Conservation (phyloP, 2,888 invertebrate species). For the Acanthopleura granulata region DNA sequence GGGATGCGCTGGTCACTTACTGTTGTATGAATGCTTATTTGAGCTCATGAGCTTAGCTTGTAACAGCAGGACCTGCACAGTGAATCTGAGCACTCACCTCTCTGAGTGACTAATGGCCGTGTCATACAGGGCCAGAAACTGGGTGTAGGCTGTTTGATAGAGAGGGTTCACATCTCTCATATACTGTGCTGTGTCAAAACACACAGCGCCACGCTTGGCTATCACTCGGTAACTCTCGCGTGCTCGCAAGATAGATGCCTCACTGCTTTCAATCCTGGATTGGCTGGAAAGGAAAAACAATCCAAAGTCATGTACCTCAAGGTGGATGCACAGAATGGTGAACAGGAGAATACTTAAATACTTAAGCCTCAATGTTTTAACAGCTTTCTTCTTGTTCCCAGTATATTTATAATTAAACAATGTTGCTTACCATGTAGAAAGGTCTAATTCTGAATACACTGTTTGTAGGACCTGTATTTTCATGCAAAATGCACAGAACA, state of each 20-base stretch:
- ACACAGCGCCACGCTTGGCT: slow-evolving; percentile 65
- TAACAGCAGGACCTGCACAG: too few species aligned
- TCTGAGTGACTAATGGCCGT: slow-evolving; percentile 67
- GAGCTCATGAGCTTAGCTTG: too few species aligned
- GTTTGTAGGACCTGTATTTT: too few species aligned
- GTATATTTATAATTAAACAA: too few species aligned
- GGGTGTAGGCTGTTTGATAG: slow-evolving; percentile 65
- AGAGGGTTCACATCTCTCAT: slow-evolving; percentile 63
- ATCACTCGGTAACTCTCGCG: slow-evolving; percentile 64
- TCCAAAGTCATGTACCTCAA: not conserved
- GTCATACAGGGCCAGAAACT: slow-evolving; percentile 63
- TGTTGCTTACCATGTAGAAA: too few species aligned
- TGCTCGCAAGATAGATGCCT: slow-evolving; percentile 58
- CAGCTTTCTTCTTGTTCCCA: too few species aligned
- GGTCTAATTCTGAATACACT: too few species aligned
- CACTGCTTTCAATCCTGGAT: slow-evolving; percentile 56
- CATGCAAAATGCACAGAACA: too few species aligned
- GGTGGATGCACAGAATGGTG: not conserved
- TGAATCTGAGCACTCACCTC: slow-evolving; percentile 44
- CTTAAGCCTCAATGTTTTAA: too few species aligned
- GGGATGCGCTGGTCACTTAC: too few species aligned
- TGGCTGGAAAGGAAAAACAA: slow-evolving; percentile 46
- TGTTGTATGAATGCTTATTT: too few species aligned
- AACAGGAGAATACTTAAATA: too few species aligned
- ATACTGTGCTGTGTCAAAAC: slow-evolving; percentile 66